Conservation (phyloP, 2,113 vertebrate genomes). For the Anolis sagrei region DNA sequence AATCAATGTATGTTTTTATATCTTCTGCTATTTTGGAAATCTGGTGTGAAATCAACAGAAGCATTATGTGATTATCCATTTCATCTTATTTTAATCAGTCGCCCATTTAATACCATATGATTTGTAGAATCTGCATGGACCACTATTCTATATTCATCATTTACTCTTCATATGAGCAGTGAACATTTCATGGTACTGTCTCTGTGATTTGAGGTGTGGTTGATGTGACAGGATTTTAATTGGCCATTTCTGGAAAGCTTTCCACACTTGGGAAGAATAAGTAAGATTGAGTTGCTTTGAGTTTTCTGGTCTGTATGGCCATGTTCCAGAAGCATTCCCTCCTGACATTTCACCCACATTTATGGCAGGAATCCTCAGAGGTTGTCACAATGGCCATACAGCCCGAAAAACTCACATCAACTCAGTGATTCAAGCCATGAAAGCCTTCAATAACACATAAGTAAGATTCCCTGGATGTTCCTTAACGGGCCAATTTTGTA, state of each 20-base stretch:
- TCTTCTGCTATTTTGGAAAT: neutral
- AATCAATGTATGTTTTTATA: neutral
- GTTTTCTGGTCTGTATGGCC: too few relatives aligned
- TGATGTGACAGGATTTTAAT: neutral
- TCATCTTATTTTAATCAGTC: neutral
- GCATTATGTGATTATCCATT: neutral
- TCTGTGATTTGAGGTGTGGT: neutral
- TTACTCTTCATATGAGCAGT: neutral
- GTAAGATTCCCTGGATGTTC: neutral
- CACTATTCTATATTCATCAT: neutral
- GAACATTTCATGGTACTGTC: neutral
- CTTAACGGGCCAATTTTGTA: neutral
- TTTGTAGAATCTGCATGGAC: neutral
- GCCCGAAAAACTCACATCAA: too few relatives aligned
- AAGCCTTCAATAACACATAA: too few relatives aligned
- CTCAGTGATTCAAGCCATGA: too few relatives aligned
- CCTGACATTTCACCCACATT: too few relatives aligned
- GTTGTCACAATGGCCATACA: too few relatives aligned
- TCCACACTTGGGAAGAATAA: neutral
- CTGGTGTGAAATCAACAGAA: neutral
- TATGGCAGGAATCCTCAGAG: too few relatives aligned
- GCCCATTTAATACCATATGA: neutral
- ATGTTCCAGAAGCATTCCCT: too few relatives aligned
- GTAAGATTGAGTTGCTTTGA: too few relatives aligned
- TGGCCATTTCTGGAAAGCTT: neutral